Base-by-base conservation (phyloP, 2,888 invertebrate genomes). In the Pocota personata region DNA sequence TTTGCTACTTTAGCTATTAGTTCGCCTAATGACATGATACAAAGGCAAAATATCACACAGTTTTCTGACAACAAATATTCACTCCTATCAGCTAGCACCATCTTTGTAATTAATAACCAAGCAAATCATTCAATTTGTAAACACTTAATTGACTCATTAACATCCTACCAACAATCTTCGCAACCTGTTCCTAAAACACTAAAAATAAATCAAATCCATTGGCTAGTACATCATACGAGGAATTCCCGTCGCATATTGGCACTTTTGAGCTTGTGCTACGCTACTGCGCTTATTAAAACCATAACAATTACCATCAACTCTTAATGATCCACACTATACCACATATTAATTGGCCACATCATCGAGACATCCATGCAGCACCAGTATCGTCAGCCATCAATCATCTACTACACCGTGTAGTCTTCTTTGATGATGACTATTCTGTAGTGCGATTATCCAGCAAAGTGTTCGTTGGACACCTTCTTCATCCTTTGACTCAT, bases 301-400 rank as follows among this genome's bases (percentile, higher is more conserved):
- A 60, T 60, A 71, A 55, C 71, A 43, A 71, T 66, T 60, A 72
- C 76, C 46, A 52, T 77, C 58, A 48, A n/a, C 7, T 35, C 43
- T 52, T 76, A 37, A 77, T 58, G 82, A 77, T 71, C 57, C 55
- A 30, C 60, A 30, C 37, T 48, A 57, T 27, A 32, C 16, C n/a
- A 35, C 14, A 14, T 48, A 64, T 82, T 82, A 82, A 82, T 82
- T 82, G 82, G 58, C 40, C 43, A 30, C 43, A 30, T 77, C 46
- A 75, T 66, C 57, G 57, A 16, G 43, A 35, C 57, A 76, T 76
- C 50, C 58, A 77, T 72, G 82, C 52, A 50, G 50, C 58, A 77
- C 64, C 57, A 50, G 66, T 72, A 43, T 66, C 32, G 66, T 72
- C 71, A 50, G 40, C 77, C 62, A 82, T 82, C 80, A 82, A 82